A percentile compares a stretch with the other conserved stretches of the same genome.
phyloP scores from a whole-genome alignment of 1,140 invertebrate species.

The Ceratoteleas bidentatus region DNA sequence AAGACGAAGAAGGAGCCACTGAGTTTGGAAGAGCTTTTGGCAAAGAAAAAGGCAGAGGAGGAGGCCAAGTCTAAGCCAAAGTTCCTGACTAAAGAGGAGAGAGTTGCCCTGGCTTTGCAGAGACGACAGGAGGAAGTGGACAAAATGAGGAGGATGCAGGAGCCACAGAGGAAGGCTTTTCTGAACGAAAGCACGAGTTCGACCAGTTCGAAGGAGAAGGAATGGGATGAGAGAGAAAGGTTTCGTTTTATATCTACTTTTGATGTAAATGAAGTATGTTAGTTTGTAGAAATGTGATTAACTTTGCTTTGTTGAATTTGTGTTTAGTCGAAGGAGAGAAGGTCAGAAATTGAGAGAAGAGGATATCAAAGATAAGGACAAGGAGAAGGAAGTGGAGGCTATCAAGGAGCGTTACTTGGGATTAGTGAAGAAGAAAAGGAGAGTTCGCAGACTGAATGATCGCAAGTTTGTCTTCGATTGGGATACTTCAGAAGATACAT shows the following conservation, averaged over 20 bases:
- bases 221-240: constrained; percentile 78
- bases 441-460: constrained; percentile 96
- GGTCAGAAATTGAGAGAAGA: constrained; percentile 79
- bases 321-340: constrained; percentile 55
- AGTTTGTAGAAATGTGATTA: background rate
- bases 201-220: constrained; percentile 67
- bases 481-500: constrained; percentile 99
- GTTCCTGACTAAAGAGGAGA: constrained; percentile 97
- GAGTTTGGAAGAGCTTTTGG: constrained; percentile 96
- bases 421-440: constrained; percentile 95
- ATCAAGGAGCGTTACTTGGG: constrained; percentile 98
- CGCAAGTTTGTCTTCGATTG: constrained; percentile 99
- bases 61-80: constrained; percentile 96
- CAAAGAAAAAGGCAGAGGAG: constrained; percentile 98
- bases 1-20: constrained; percentile 94
- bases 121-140: constrained; percentile 93
- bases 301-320: background rate
- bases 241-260: too few relatives aligned
- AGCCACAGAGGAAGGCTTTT: constrained; percentile 86
- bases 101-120: constrained; percentile 93
- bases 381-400: constrained; percentile 94
- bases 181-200: constrained; percentile 58
- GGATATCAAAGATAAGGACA: constrained; percentile 89
- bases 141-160: constrained; percentile 84
- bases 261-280: too few relatives aligned